phyloP scores from a whole-genome alignment of 2,888 invertebrate genomes.

The Drosophila siamana region DNA sequence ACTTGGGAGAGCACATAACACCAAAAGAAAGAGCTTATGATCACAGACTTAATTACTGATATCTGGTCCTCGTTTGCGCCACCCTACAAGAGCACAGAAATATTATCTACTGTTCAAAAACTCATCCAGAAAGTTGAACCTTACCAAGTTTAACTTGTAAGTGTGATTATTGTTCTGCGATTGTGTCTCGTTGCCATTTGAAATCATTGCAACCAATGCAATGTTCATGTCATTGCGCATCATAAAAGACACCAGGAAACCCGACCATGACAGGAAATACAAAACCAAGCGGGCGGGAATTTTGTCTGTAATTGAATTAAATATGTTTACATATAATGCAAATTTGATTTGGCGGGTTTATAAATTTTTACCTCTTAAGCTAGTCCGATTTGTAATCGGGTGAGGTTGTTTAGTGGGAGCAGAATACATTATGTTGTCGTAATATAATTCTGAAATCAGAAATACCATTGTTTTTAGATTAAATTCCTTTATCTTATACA shows the following conservation, averaged over 20 bases:
- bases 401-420: slow-evolving; percentile 16
- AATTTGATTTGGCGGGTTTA: neutral
- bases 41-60: slow-evolving; percentile 86
- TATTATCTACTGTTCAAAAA: neutral
- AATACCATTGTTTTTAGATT: neutral
- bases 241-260: slow-evolving; percentile 91
- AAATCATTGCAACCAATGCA: slow-evolving; percentile 89
- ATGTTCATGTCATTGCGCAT: slow-evolving; percentile 91
- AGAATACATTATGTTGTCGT: slow-evolving; percentile 33
- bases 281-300: slow-evolving; percentile 90
- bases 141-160: slow-evolving; percentile 62
- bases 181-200: slow-evolving; percentile 45
- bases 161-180: slow-evolving; percentile 31
- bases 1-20: slow-evolving; percentile 90
- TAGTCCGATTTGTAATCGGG: slow-evolving; percentile 10
- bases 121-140: neutral
- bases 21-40: slow-evolving; percentile 90
- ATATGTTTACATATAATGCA: neutral
- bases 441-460: slow-evolving; percentile 3
- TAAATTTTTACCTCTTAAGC: slow-evolving; percentile 27
- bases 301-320: slow-evolving; percentile 84
- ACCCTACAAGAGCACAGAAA: slow-evolving; percentile 45
- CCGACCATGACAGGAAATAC: slow-evolving; percentile 90
- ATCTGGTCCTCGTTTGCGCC: slow-evolving; percentile 85
- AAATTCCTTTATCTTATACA: neutral